These are phyloP conservation scores for Drosophila bipectinata DNA, from an alignment of 1,140 invertebrate species.

Conservation along the genomic window DNA sequence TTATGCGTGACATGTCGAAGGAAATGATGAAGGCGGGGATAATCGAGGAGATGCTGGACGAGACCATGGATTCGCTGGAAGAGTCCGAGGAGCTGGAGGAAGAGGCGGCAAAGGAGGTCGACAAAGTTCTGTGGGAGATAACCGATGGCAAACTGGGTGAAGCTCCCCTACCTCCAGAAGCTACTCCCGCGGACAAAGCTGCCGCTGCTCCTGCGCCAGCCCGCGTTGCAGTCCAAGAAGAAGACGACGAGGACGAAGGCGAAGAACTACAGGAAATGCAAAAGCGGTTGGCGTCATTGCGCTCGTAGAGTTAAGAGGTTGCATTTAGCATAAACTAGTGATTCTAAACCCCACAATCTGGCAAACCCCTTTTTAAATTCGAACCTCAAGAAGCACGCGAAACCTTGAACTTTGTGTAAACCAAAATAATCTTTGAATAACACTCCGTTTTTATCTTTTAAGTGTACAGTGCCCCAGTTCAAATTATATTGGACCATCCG, in stretches of 20 bases:
- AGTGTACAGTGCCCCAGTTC: constrained; percentile 50
- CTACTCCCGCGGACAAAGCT: constrained; percentile 86
- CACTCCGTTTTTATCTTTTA: constrained; percentile 43
- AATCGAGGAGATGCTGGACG: constrained; percentile 99
- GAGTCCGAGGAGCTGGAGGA: constrained; percentile 96
- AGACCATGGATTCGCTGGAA: constrained; percentile 96
- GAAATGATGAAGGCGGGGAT: constrained; percentile 99
- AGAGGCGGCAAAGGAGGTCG: constrained; percentile 95
- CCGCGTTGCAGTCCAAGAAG: constrained; percentile 61
- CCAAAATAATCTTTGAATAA: constrained; percentile 46
- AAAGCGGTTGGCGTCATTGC: constrained; percentile 81
- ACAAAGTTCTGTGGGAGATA: constrained; percentile 98
- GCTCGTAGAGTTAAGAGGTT: constrained; percentile 70
- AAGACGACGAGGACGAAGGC: constrained; percentile 84
- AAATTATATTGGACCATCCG: constrained; percentile 43
- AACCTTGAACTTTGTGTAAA: constrained; percentile 39
- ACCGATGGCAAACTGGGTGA: constrained; percentile 96
- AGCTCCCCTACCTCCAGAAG: constrained; percentile 91
- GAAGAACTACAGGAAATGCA: constrained; percentile 85
- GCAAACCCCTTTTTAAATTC: constrained; percentile 34
- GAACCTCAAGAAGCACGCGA: constrained; percentile 1
- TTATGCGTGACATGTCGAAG: constrained; percentile 98
- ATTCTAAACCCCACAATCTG: background rate
- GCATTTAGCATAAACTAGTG: constrained; percentile 27
- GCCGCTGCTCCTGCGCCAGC: constrained; percentile 79